Evolutionary conservation across 2,797 vertebrate genomes (phyloP).

Genomic region (Morus bassanus): DNA sequence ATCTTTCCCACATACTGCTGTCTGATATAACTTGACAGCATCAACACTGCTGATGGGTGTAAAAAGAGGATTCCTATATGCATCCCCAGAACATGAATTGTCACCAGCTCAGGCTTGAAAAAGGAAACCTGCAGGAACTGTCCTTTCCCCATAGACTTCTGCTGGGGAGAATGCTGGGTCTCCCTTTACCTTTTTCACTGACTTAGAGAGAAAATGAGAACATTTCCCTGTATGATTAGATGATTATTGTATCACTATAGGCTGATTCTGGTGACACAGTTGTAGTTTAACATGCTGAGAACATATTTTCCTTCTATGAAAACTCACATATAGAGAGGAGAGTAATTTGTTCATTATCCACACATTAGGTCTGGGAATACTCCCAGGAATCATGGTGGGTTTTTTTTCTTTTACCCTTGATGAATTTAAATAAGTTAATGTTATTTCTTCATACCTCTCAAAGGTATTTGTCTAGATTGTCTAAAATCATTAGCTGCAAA

Average conservation of each 20-base stretch:
- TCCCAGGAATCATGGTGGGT: neutral
- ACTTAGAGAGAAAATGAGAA: neutral
- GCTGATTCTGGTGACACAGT: neutral
- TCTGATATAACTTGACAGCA: neutral
- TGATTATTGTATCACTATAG: neutral
- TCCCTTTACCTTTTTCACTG: neutral
- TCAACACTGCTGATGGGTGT: neutral
- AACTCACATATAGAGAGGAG: neutral
- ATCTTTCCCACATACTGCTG: constrained; percentile 2
- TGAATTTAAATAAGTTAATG: neutral
- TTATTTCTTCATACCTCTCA: neutral
- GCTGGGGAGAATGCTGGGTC: neutral
- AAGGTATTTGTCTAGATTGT: constrained; percentile 1
- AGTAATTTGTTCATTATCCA: neutral
- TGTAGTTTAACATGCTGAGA: neutral
- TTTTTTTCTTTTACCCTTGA: neutral
- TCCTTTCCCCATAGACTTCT: neutral
- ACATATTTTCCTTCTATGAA: neutral
- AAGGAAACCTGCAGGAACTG: neutral
- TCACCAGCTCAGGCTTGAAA: neutral
- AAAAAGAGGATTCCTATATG: neutral
- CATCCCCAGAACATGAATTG: neutral
- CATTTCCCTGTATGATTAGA: neutral
- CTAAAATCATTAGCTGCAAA: constrained; percentile 1
- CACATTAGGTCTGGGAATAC: neutral